A percentile compares a stretch with the other conserved stretches of the same genome.
Conservation (phyloP, 2,113 vertebrate species). For the Protomyctophum bolini region DNA sequence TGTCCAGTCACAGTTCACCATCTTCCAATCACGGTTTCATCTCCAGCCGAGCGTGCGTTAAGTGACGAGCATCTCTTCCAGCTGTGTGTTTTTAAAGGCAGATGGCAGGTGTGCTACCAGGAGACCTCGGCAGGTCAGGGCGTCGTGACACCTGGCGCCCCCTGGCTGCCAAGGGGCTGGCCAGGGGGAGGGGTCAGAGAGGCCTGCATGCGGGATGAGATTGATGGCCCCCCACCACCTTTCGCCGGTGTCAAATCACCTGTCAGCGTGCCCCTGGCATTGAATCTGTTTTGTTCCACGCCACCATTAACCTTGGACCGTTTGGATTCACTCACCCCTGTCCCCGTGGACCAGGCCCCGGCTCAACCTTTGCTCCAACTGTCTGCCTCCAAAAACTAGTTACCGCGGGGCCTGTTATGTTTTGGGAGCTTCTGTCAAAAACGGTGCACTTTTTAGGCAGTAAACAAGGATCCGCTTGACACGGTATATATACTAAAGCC, state of each 20-base stretch:
- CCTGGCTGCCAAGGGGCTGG: slow-evolving; percentile 48
- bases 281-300: slow-evolving; percentile 79
- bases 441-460: slow-evolving; percentile 37
- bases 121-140: slow-evolving; percentile 66
- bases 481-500: background rate
- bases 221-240: slow-evolving; percentile 68
- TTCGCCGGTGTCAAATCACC: slow-evolving; percentile 81
- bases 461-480: slow-evolving; percentile 27
- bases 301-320: slow-evolving; percentile 84
- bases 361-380: slow-evolving; percentile 66
- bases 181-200: slow-evolving; percentile 49
- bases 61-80: slow-evolving; percentile 59
- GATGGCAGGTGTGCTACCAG: slow-evolving; percentile 69
- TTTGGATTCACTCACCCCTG: slow-evolving; percentile 74
- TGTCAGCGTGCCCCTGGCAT: slow-evolving; percentile 77
- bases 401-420: slow-evolving; percentile 45
- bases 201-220: slow-evolving; percentile 61
- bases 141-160: slow-evolving; percentile 61
- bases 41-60: slow-evolving; percentile 58
- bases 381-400: slow-evolving; percentile 62
- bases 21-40: slow-evolving; percentile 74
- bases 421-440: slow-evolving; percentile 36
- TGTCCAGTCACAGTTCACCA: slow-evolving; percentile 67
- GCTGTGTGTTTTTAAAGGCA: slow-evolving; percentile 50
- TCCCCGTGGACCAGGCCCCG: slow-evolving; percentile 60